A percentile compares a stretch with the other conserved stretches of the same genome.
Evolutionary conservation across 2,113 vertebrate genomes (phyloP).

Genomic region (Platysternon megacephalum): DNA sequence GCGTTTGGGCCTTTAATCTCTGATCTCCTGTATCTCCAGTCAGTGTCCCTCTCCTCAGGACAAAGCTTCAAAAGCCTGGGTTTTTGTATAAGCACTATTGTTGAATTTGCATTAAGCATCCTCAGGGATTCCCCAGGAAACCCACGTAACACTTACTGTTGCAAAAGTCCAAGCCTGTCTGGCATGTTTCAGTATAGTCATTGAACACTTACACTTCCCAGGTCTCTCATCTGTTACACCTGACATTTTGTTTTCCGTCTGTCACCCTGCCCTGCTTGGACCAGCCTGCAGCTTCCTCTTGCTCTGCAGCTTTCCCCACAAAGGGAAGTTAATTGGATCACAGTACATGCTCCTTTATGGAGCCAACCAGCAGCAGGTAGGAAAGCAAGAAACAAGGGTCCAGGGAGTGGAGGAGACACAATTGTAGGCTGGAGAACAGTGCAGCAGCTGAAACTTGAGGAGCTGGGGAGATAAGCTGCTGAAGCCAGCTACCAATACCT

Average conservation of each 20-base stretch:
- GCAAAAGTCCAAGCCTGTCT: background rate
- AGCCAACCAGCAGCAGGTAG: background rate
- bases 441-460: background rate
- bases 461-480: background rate
- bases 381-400: background rate
- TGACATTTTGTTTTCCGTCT: background rate
- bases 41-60: background rate
- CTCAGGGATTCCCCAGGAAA: background rate
- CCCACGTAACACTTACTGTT: background rate
- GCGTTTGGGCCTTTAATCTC: too few relatives aligned
- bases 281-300: background rate
- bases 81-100: background rate
- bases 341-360: background rate
- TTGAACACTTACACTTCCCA: too few relatives aligned
- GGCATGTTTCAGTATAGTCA: background rate
- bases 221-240: too few relatives aligned
- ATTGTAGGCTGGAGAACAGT: background rate
- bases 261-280: background rate
- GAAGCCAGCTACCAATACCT: background rate
- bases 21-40: background rate
- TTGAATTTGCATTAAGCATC: background rate
- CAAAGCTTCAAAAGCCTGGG: background rate
- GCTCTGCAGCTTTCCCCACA: background rate
- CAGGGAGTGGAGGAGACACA: too few relatives aligned
- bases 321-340: background rate